Conservation (phyloP, 2,113 vertebrate genomes). For the Tapirus terrestris region DNA sequence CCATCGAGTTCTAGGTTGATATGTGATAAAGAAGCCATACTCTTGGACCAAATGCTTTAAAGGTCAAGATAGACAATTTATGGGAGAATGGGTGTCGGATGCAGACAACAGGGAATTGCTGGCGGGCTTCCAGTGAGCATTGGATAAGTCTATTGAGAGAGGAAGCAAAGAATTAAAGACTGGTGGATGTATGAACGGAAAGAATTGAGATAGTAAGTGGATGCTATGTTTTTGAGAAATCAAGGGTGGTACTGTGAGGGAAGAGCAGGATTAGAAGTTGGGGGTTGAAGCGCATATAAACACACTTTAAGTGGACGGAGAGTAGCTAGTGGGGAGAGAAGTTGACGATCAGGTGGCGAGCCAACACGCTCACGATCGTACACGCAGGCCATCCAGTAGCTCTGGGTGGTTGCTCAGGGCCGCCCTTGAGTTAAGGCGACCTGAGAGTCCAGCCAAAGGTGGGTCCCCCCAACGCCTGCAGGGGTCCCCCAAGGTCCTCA, state of each 20-base stretch:
- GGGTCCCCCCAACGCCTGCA: no score
- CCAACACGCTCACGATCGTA: no score
- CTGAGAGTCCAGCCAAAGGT: no score
- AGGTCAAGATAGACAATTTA: fast-evolving
- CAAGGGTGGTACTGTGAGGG: fast-evolving
- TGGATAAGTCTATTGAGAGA: fast-evolving
- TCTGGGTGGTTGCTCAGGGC: no score
- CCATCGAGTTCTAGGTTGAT: fast-evolving
- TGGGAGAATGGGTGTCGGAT: fast-evolving
- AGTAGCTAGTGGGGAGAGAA: fast-evolving
- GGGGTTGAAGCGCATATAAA: fast-evolving
- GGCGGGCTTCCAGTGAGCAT: fast-evolving
- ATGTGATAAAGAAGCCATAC: fast-evolving
- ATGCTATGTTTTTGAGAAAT: fast-evolving
- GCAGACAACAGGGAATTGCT: fast-evolving
- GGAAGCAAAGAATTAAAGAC: fast-evolving
- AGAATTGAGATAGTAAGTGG: fast-evolving
- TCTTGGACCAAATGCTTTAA: not conserved
- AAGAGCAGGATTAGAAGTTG: no score
- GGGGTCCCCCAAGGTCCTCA: no score
- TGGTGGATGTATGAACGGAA: fast-evolving
- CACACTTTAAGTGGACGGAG: fast-evolving
- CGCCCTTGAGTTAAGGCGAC: no score
- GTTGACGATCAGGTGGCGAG: not conserved
- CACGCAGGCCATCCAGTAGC: no score